A percentile compares a stretch with the other conserved stretches of the same genome.
These are phyloP conservation scores for Nyctalus aviator DNA, from an alignment of 2,797 vertebrate species.

Conservation along the genomic window DNA sequence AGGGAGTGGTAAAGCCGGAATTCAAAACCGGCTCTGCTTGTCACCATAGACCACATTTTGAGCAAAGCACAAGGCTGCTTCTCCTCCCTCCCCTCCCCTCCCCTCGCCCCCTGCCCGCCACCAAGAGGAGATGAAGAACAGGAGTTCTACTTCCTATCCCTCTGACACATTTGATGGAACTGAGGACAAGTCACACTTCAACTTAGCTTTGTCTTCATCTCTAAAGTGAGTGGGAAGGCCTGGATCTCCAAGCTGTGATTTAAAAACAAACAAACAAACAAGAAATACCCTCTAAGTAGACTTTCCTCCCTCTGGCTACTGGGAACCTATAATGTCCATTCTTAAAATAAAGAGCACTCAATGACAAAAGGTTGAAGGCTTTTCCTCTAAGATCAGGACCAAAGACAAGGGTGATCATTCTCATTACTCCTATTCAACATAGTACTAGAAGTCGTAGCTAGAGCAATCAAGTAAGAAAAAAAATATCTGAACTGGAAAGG, in stretches of 20 bases:
- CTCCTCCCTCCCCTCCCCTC: no score
- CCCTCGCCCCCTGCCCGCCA: rapidly evolving
- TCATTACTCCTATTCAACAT: neutral
- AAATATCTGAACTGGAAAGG: neutral
- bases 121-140: neutral
- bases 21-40: neutral
- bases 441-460: neutral
- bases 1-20: neutral
- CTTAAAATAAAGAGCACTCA: neutral
- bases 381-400: neutral
- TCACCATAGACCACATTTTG: neutral
- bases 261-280: no score
- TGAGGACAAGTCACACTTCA: neutral
- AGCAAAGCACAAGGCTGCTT: neutral
- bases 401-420: neutral
- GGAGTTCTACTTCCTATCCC: neutral
- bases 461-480: neutral
- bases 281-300: neutral
- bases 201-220: no score
- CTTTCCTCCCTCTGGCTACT: neutral
- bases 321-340: neutral
- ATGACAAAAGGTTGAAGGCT: neutral
- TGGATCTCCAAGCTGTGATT: neutral
- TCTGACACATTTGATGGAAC: neutral
- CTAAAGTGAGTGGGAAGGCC: neutral